Conservation (phyloP, 2,888 invertebrate genomes). For the Hyles lineata region DNA sequence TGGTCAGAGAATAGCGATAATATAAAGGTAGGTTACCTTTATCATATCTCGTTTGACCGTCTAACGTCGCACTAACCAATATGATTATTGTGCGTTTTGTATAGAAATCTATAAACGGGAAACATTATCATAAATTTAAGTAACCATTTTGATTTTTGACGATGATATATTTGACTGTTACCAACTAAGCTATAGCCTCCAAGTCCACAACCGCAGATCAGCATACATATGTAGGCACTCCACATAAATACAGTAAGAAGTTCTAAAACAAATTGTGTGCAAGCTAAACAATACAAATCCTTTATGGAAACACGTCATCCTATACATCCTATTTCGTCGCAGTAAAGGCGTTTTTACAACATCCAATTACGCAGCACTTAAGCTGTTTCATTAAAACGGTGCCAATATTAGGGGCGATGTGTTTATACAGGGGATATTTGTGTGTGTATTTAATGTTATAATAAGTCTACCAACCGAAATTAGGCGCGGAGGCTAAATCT, state of each 20-base stretch:
- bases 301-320: constrained; percentile 39
- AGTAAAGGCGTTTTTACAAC: constrained; percentile 53
- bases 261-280: constrained; percentile 58
- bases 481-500: constrained; percentile 81
- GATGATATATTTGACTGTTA: no score
- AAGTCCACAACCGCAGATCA: constrained; percentile 29
- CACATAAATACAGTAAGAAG: constrained; percentile 49
- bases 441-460: constrained; percentile 83
- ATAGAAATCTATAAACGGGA: no score
- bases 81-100: no score
- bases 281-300: constrained; percentile 59
- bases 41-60: no score
- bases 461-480: constrained; percentile 82
- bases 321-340: constrained; percentile 43
- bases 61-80: no score
- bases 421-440: constrained; percentile 82
- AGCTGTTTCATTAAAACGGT: constrained; percentile 61
- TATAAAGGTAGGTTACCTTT: no score
- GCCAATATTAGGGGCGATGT: constrained; percentile 78
- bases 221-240: constrained; percentile 39
- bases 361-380: constrained; percentile 48
- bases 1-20: no score
- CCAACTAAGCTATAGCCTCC: neutral
- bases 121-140: no score
- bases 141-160: no score